Evolutionary conservation across 2,113 vertebrate genomes (phyloP).

Genomic region (Protobothrops flavoviridis): DNA sequence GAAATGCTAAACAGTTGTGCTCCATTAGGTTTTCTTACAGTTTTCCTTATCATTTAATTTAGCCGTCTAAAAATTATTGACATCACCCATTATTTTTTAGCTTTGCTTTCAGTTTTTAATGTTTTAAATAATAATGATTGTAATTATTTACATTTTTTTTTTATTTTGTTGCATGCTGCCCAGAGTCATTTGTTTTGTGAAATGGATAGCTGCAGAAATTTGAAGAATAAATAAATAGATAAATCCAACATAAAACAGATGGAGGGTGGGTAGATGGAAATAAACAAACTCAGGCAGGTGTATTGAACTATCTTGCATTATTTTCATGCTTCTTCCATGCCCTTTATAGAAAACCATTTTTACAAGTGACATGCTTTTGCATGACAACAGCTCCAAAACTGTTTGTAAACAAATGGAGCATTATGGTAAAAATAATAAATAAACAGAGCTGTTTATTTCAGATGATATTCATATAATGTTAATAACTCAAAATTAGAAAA

Average conservation of each 20-base stretch:
- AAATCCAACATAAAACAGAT: not conserved
- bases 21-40: not conserved
- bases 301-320: not conserved
- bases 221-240: not conserved
- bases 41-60: not conserved
- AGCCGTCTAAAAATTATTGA: not conserved
- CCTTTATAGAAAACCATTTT: not conserved
- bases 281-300: not conserved
- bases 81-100: not conserved
- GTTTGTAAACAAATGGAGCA: not conserved
- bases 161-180: not conserved
- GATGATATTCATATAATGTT: not conserved
- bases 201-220: not conserved
- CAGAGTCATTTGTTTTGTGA: not conserved
- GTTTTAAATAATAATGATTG: not conserved
- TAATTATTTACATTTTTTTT: not conserved
- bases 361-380: not conserved
- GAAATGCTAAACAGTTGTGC: not conserved
- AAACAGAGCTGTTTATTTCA: not conserved
- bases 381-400: not conserved
- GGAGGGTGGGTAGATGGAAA: not conserved
- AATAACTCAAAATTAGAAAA: not conserved
- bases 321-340: not conserved
- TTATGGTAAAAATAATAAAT: not conserved
- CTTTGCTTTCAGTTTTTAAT: not conserved